Evolutionary conservation across 1,140 invertebrate species (phyloP).

Genomic region (Drosophila mayri): DNA sequence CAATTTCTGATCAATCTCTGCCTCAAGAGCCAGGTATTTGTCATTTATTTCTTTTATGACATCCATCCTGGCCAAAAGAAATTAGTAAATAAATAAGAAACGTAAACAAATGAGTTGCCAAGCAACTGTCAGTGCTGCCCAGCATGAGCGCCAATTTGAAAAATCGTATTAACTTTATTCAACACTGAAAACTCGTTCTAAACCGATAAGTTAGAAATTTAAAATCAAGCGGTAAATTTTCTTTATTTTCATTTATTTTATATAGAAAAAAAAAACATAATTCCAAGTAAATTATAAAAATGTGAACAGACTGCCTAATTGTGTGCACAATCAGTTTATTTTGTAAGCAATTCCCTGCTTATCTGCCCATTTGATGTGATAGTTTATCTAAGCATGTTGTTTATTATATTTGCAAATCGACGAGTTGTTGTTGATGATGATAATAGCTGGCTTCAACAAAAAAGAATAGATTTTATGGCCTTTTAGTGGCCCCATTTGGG

Average conservation of each 20-base stretch:
- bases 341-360: slow-evolving; percentile 1
- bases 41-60: slow-evolving; percentile 80
- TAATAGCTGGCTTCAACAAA: slow-evolving; percentile 1
- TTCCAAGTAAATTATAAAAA: neutral
- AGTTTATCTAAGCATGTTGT: slow-evolving; percentile 21
- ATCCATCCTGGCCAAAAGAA: slow-evolving; percentile 60
- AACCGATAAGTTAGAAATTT: slow-evolving; percentile 1
- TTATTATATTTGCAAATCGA: slow-evolving; percentile 11
- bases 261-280: neutral
- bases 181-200: neutral
- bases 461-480: slow-evolving; percentile 9
- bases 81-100: slow-evolving; percentile 15
- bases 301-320: neutral
- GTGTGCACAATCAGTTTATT: neutral
- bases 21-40: slow-evolving; percentile 76
- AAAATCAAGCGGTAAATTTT: neutral
- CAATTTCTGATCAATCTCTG: slow-evolving; percentile 75
- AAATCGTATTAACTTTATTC: neutral
- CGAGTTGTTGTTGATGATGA: slow-evolving; percentile 5
- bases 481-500: neutral
- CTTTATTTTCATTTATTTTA: neutral
- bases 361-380: slow-evolving; percentile 3
- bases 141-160: neutral
- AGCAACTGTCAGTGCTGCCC: slow-evolving; percentile 35
- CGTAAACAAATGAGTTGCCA: slow-evolving; percentile 45